Percentiles rank a stretch among this genome's conserved stretches.
Conservation (phyloP, 2,797 vertebrate genomes). For the Spinus olivaceus region DNA sequence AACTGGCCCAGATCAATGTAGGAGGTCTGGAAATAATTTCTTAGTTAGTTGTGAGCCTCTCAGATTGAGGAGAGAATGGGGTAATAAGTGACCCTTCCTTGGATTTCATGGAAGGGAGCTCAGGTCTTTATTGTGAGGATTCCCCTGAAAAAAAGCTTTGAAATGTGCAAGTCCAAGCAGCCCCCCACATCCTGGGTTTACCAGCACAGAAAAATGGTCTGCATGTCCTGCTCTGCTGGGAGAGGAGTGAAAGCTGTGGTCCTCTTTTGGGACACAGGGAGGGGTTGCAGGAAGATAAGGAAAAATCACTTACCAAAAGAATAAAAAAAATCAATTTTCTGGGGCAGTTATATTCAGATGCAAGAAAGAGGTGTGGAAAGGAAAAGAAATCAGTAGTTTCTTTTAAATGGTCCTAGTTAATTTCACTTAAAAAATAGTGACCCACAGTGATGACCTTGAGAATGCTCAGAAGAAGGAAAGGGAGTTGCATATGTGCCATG, state of each 20-base stretch:
- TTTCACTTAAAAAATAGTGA: not conserved
- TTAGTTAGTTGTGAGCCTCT: not conserved
- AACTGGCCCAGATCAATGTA: not conserved
- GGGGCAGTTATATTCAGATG: not conserved
- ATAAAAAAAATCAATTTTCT: not conserved
- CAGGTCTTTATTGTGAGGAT: not conserved
- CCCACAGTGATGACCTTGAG: not conserved
- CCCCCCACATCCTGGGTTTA: not conserved
- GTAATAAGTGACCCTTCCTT: not conserved
- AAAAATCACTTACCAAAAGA: not conserved
- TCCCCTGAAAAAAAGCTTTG: not conserved
- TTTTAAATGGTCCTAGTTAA: not conserved
- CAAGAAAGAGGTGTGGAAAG: not conserved
- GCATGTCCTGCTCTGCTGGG: not conserved
- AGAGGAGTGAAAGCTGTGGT: not conserved
- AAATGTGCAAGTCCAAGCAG: not conserved
- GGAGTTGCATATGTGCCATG: accelerated
- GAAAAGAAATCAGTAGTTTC: not conserved
- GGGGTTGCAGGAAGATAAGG: not conserved
- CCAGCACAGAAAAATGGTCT: not conserved
- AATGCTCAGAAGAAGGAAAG: not conserved
- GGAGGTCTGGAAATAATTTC: not conserved
- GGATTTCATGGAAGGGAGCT: not conserved
- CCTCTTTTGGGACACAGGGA: not conserved
- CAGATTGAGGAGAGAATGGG: accelerated